These are phyloP conservation scores for Iphiclides podalirius DNA, from an alignment of 2,888 invertebrate genomes.

Conservation along the genomic window DNA sequence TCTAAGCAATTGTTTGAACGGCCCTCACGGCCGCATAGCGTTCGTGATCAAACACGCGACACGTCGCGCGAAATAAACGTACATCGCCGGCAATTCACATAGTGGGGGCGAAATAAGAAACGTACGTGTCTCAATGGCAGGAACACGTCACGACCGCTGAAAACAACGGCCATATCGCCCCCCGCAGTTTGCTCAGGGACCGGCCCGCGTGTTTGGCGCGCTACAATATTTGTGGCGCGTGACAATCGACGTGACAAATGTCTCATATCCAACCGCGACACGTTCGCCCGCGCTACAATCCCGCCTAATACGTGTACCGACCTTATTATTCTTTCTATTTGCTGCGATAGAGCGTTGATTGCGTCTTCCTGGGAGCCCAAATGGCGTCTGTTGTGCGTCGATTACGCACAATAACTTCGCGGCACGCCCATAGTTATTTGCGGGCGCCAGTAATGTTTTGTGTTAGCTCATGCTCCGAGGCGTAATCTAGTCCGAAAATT, in stretches of 20 bases:
- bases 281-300: conserved; percentile 61
- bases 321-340: conserved; percentile 71
- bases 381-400: conserved; percentile 60
- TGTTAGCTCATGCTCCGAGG: not conserved
- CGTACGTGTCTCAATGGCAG: conserved; percentile 56
- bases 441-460: conserved; percentile 11
- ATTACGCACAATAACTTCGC: conserved; percentile 47
- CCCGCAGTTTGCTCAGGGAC: conserved; percentile 59
- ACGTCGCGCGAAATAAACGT: conserved; percentile 16
- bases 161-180: conserved; percentile 57
- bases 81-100: conserved; percentile 23
- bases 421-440: too few species aligned
- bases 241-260: conserved; percentile 68
- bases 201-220: conserved; percentile 65
- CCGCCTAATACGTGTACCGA: conserved; percentile 67
- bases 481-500: too few species aligned
- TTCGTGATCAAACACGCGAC: too few species aligned
- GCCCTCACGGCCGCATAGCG: too few species aligned
- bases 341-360: conserved; percentile 71
- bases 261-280: conserved; percentile 72
- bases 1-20: too few species aligned
- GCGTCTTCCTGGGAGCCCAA: conserved; percentile 45
- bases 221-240: conserved; percentile 79
- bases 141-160: conserved; percentile 55
- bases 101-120: conserved; percentile 42